Evolutionary conservation across 92 coral and sea anemone species (phyloP).

Genomic region (Porites evermanni): DNA sequence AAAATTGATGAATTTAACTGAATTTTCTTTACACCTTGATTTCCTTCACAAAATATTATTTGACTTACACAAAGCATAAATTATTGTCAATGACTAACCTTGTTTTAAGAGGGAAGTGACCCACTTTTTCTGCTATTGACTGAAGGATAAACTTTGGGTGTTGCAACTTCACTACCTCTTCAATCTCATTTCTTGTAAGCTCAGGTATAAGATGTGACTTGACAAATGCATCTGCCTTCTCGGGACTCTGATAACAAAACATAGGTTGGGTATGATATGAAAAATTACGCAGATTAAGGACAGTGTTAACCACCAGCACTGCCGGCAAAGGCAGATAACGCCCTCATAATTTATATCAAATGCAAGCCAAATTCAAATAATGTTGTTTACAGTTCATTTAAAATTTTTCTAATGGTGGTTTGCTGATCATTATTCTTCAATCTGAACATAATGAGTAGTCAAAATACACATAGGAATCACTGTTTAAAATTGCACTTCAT

Average conservation of each 20-base stretch:
- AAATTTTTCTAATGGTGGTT: too few relatives aligned
- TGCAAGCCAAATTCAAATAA: too few relatives aligned
- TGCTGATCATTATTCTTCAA: too few relatives aligned
- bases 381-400: too few relatives aligned
- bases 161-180: conserved; percentile 80
- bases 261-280: not conserved
- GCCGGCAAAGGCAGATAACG: not conserved
- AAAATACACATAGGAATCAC: too few relatives aligned
- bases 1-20: too few relatives aligned
- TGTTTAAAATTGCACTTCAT: too few relatives aligned
- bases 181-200: conserved; percentile 65
- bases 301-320: not conserved
- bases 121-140: conserved; percentile 48
- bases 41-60: too few relatives aligned
- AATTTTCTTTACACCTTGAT: too few relatives aligned
- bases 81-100: conserved; percentile 38
- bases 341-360: not conserved
- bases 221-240: conserved; percentile 71
- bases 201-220: conserved; percentile 73
- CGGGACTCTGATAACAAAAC: conserved; percentile 73
- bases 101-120: conserved; percentile 49
- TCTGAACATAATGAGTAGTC: too few relatives aligned
- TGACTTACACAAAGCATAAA: too few relatives aligned
- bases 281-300: too few relatives aligned
- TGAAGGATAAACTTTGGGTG: conserved; percentile 92